A percentile compares a stretch with the other conserved stretches of the same genome.
phyloP scores from a whole-genome alignment of 2,888 invertebrate species.

The Microdon myrmicae region DNA sequence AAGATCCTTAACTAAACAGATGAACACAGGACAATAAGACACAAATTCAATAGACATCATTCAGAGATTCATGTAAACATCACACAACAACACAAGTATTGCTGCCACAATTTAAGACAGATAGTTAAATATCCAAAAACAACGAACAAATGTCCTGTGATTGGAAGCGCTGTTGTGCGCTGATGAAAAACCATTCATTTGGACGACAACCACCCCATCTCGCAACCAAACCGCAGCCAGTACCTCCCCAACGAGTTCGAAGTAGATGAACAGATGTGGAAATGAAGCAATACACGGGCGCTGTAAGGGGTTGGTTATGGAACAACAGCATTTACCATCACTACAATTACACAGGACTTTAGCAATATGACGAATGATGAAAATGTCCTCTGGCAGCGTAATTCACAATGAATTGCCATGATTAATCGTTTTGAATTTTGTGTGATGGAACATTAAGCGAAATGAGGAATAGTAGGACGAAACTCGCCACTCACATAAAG shows the following conservation, averaged over 20 bases:
- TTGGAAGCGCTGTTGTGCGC: constrained; percentile 25
- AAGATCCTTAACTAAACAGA: too few species aligned
- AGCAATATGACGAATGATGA: constrained; percentile 52
- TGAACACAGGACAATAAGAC: too few species aligned
- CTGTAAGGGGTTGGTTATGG: too few species aligned
- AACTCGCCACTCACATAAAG: not conserved
- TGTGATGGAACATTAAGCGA: constrained; percentile 39
- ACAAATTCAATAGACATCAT: too few species aligned
- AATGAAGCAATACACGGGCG: too few species aligned
- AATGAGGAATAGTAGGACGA: not conserved
- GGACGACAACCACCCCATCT: constrained; percentile 35
- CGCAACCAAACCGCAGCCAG: constrained; percentile 1
- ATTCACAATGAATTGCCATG: constrained; percentile 53
- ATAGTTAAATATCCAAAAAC: constrained; percentile 32
- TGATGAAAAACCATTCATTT: constrained; percentile 45
- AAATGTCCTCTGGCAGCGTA: constrained; percentile 52
- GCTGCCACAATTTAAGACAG: constrained; percentile 31
- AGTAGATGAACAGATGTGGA: constrained; percentile 11
- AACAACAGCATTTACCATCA: constrained; percentile 49
- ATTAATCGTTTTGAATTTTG: constrained; percentile 52
- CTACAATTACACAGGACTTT: constrained; percentile 40
- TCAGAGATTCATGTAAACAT: too few species aligned
- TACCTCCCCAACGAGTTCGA: constrained; percentile 1
- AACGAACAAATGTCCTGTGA: constrained; percentile 46
- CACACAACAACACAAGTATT: constrained; percentile 25